phyloP scores from a whole-genome alignment of 2,888 invertebrate genomes.

The Pristionchus entomophagus region DNA sequence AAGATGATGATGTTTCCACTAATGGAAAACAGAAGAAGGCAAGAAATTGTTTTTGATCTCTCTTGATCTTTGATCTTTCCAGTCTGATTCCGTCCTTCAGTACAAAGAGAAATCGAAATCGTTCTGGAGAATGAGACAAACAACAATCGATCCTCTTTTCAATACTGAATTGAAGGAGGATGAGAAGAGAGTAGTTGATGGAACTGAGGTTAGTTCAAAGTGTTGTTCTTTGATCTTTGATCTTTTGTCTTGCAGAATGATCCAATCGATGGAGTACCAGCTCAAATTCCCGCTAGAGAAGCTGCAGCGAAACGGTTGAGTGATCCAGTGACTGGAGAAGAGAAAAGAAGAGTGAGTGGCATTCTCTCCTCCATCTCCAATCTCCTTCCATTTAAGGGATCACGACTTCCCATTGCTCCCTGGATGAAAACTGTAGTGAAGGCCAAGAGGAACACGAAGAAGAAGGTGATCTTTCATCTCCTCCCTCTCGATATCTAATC shows the following conservation, averaged over 20 bases:
- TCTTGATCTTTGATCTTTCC: background rate
- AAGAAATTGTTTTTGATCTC: background rate
- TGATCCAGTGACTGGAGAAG: slow-evolving; percentile 19
- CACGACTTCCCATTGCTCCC: slow-evolving; percentile 14
- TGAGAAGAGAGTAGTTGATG: background rate
- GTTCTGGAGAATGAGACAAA: background rate
- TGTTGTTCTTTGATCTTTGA: background rate
- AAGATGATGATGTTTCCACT: background rate
- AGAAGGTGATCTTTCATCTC: slow-evolving; percentile 46
- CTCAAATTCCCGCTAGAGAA: background rate
- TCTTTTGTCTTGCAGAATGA: background rate
- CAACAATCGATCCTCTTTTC: slow-evolving; percentile 1
- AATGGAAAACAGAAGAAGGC: slow-evolving; percentile 12
- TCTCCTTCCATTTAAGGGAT: background rate
- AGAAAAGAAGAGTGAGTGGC: background rate
- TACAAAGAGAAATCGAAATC: slow-evolving; percentile 13
- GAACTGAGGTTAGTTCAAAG: background rate
- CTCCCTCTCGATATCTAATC: background rate
- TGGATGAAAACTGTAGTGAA: slow-evolving; percentile 48
- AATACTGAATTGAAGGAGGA: background rate
- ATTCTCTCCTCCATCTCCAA: background rate
- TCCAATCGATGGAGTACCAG: background rate
- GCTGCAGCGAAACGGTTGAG: background rate
- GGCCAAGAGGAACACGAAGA: slow-evolving; percentile 49
- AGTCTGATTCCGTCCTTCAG: slow-evolving; percentile 30